phyloP scores from a whole-genome alignment of 2,113 vertebrate genomes.

The Pollimyrus isidori region DNA sequence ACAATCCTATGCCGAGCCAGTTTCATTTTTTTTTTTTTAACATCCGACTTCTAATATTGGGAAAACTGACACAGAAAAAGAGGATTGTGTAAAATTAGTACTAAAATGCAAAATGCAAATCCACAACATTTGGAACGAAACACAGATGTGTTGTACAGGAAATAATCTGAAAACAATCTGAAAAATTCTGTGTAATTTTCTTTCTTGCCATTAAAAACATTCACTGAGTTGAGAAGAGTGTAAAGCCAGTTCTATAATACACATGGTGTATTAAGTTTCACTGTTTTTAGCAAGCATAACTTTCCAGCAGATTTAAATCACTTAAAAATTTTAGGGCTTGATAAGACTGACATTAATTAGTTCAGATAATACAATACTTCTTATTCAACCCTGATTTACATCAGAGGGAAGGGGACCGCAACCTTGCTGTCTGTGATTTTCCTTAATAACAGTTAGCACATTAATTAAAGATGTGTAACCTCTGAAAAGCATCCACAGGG shows the following conservation, averaged over 20 bases:
- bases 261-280: not conserved
- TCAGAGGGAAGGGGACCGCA: not conserved
- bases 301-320: not conserved
- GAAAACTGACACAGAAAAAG: not conserved
- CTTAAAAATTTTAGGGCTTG: not conserved
- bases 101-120: not conserved
- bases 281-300: not conserved
- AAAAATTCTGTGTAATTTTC: not conserved
- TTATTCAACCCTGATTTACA: not conserved
- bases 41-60: not conserved
- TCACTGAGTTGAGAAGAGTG: not conserved
- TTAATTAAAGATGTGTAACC: not conserved
- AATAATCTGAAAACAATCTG: not conserved
- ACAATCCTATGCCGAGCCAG: not conserved
- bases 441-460: not conserved
- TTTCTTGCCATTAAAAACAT: not conserved
- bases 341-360: not conserved
- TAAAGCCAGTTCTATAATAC: not conserved
- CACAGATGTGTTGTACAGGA: not conserved
- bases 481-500: not conserved
- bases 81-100: not conserved
- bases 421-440: not conserved
- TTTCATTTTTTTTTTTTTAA: not conserved
- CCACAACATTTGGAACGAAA: not conserved
- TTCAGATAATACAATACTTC: not conserved